These are phyloP conservation scores for Chaetodon auriga DNA, from an alignment of 2,113 vertebrate species.

Conservation along the genomic window DNA sequence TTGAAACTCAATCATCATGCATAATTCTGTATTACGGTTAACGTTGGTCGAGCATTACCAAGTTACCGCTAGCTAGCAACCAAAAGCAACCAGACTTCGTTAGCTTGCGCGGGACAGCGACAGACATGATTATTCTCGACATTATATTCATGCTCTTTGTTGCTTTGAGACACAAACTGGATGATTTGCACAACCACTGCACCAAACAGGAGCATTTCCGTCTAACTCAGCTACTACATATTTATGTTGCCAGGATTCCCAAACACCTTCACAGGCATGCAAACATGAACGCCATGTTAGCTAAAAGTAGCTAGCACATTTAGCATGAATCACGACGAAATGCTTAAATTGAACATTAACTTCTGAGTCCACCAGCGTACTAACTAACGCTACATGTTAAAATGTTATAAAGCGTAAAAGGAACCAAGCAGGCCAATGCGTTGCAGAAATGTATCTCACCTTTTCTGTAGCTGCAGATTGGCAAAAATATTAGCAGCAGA, in stretches of 20 bases:
- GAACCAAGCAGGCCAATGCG: fast-evolving
- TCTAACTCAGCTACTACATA: background rate
- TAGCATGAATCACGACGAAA: slow-evolving; percentile 23
- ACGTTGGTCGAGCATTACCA: background rate
- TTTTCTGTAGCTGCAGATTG: background rate
- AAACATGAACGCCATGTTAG: background rate
- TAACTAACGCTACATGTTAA: background rate
- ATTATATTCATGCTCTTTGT: fast-evolving
- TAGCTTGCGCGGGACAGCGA: background rate
- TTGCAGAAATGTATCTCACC: background rate
- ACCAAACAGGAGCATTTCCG: fast-evolving
- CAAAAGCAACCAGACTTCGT: background rate
- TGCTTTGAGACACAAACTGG: fast-evolving
- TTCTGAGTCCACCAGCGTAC: fast-evolving
- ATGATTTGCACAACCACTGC: fast-evolving
- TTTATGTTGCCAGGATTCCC: background rate
- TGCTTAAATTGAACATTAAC: background rate
- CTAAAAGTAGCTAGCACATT: background rate
- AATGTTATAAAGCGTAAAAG: fast-evolving
- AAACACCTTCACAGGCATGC: background rate
- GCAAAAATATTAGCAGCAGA: slow-evolving; percentile 1
- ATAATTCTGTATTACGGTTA: too few species aligned
- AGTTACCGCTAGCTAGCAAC: slow-evolving; percentile 21
- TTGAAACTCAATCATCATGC: too few species aligned
- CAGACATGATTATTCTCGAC: too few species aligned